These are phyloP conservation scores for Octomys mimax DNA, from an alignment of 2,797 vertebrate genomes.

Conservation along the genomic window DNA sequence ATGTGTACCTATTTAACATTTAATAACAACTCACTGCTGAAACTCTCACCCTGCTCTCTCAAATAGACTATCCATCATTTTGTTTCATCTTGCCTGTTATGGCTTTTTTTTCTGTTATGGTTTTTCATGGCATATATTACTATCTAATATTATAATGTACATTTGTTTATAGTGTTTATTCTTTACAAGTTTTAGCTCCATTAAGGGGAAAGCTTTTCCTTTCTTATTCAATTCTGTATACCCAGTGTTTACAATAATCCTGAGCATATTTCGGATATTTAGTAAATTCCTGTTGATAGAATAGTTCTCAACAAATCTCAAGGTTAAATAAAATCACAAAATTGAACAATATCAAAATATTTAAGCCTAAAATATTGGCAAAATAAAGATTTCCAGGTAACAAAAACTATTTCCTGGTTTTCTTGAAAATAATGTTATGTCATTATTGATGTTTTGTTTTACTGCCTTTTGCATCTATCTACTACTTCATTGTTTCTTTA, in stretches of 20 bases:
- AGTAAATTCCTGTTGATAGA: background rate
- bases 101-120: background rate
- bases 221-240: background rate
- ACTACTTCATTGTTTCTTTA: background rate
- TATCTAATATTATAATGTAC: background rate
- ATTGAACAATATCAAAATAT: background rate
- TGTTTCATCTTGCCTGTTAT: background rate
- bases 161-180: background rate
- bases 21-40: background rate
- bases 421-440: background rate
- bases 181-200: background rate
- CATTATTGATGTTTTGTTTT: slow-evolving; percentile 7
- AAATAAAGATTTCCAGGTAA: background rate
- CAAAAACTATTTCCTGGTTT: background rate
- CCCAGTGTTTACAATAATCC: background rate
- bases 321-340: background rate
- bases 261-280: background rate
- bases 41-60: background rate
- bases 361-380: background rate
- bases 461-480: background rate
- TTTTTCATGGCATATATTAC: background rate
- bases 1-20: background rate
- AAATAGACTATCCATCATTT: background rate
- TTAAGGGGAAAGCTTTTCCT: background rate
- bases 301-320: slow-evolving; percentile 3